Percentiles rank a stretch among this genome's conserved stretches.
Conservation (phyloP, 2,113 vertebrate species). For the Nothobranchius furzeri region DNA sequence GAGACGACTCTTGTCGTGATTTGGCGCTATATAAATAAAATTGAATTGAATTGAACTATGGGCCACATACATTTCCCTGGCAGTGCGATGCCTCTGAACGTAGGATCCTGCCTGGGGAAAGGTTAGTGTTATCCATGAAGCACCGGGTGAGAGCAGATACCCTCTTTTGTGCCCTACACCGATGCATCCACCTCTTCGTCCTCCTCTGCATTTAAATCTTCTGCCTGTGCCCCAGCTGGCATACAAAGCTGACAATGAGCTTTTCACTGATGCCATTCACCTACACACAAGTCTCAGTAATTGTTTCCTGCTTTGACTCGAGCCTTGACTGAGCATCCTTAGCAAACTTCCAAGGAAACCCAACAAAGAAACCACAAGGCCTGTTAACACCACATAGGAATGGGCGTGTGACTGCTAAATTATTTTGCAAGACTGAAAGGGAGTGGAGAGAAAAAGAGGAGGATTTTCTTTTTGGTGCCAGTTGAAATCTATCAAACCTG, state of each 20-base stretch:
- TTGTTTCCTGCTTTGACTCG: constrained; percentile 56
- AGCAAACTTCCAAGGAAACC: constrained; percentile 43
- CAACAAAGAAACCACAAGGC: constrained; percentile 36
- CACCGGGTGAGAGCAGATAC: constrained; percentile 33
- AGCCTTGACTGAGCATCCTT: constrained; percentile 52
- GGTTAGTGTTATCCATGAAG: constrained; percentile 8
- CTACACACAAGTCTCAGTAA: constrained; percentile 55
- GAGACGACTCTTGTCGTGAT: too few species aligned
- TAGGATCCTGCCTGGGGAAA: constrained; percentile 16
- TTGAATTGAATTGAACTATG: too few species aligned
- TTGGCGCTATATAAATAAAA: too few species aligned
- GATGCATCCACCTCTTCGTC: constrained; percentile 25
- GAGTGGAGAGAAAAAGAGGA: neutral
- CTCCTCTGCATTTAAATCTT: constrained; percentile 38
- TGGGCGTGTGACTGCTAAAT: constrained; percentile 42
- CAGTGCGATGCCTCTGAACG: constrained; percentile 10
- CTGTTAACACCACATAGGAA: constrained; percentile 45
- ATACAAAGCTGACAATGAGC: constrained; percentile 53
- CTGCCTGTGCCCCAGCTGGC: constrained; percentile 52
- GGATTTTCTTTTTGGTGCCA: constrained; percentile 49
- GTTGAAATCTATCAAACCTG: constrained; percentile 64
- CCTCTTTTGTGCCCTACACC: constrained; percentile 24
- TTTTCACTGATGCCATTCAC: constrained; percentile 65
- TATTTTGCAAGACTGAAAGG: constrained; percentile 31
- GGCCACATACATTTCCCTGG: constrained; percentile 19